Conservation (phyloP, 2,797 vertebrate species). For the Cygnus olor region DNA sequence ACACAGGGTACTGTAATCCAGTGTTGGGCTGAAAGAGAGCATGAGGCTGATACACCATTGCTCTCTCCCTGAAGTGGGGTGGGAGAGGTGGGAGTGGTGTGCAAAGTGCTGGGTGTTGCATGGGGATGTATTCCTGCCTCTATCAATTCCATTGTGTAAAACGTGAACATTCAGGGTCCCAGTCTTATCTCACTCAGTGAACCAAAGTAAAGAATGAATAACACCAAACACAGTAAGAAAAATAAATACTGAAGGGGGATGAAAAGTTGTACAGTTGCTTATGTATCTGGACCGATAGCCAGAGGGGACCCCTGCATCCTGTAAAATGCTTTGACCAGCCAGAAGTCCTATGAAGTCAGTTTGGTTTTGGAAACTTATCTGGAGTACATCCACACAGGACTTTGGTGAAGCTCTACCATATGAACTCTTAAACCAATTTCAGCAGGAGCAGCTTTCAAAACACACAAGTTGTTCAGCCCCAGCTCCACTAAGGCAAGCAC, state of each 20-base stretch:
- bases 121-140: neutral
- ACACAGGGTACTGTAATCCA: neutral
- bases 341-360: neutral
- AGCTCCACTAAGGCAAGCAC: neutral
- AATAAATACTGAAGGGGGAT: fast-evolving
- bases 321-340: neutral
- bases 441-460: neutral
- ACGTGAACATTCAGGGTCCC: neutral
- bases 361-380: neutral
- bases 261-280: neutral
- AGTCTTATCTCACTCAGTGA: neutral
- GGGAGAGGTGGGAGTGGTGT: neutral
- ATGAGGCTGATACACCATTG: neutral
- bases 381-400: too few species aligned
- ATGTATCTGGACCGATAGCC: neutral
- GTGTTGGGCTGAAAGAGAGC: neutral
- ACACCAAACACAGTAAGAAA: neutral
- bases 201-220: neutral
- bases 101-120: fast-evolving
- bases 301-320: neutral
- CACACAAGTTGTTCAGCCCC: neutral
- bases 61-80: neutral
- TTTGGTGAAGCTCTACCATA: neutral
- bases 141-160: neutral
- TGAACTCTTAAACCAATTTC: neutral